phyloP scores from a whole-genome alignment of 2,797 vertebrate species.

The Chromis chromis region DNA sequence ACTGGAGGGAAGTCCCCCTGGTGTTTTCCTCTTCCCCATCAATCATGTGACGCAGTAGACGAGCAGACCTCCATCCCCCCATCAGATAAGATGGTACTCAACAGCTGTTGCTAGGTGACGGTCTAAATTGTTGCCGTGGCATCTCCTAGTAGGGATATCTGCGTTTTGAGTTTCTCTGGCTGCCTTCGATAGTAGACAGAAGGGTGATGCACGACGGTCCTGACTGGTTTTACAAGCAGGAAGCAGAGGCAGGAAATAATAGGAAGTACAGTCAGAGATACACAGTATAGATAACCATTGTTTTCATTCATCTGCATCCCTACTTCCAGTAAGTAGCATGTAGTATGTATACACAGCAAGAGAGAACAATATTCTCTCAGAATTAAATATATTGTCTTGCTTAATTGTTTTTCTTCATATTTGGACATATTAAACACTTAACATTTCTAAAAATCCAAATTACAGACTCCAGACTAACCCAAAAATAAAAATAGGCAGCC shows the following conservation, averaged over 20 bases:
- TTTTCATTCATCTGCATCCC: slow-evolving; percentile 1
- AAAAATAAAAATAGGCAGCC: too few species aligned
- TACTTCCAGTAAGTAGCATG: neutral
- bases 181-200: slow-evolving; percentile 29
- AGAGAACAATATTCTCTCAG: neutral
- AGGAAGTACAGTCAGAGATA: neutral
- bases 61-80: slow-evolving; percentile 7
- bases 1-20: neutral
- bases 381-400: too few species aligned
- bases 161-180: slow-evolving; percentile 38
- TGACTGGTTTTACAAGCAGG: neutral
- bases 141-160: slow-evolving; percentile 51
- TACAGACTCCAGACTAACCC: too few species aligned
- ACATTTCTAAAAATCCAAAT: too few species aligned
- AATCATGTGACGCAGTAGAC: slow-evolving; percentile 10
- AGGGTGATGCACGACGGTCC: slow-evolving; percentile 4
- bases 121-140: slow-evolving; percentile 61
- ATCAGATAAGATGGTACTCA: slow-evolving; percentile 43
- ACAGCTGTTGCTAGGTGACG: slow-evolving; percentile 74
- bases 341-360: neutral
- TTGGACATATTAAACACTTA: too few species aligned
- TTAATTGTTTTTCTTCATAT: too few species aligned
- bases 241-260: slow-evolving; percentile 37
- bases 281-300: neutral
- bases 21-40: slow-evolving; percentile 22